Evolutionary conservation across 2,113 vertebrate species (phyloP).

Genomic region (Gymnobelideus leadbeateri): DNA sequence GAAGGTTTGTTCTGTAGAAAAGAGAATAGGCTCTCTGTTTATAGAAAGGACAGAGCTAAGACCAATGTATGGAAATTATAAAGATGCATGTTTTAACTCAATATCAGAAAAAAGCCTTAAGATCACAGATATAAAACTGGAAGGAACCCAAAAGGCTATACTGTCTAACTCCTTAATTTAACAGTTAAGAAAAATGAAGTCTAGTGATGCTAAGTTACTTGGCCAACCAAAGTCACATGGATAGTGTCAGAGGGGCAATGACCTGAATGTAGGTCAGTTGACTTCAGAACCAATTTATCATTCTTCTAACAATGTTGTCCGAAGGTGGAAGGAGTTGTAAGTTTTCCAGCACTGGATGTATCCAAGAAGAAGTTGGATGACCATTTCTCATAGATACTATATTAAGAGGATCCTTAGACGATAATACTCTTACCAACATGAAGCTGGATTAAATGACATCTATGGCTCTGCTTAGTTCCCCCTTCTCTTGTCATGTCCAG

Average conservation of each 20-base stretch:
- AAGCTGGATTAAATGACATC: not conserved
- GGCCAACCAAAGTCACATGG: not conserved
- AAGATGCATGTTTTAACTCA: not conserved
- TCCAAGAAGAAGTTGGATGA: not conserved
- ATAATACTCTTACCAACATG: not conserved
- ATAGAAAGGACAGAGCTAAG: not conserved
- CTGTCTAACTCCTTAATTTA: not conserved
- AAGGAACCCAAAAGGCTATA: not conserved
- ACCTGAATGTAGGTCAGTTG: not conserved
- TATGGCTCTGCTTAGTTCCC: not conserved
- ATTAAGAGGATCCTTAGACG: not conserved
- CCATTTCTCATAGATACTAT: not conserved
- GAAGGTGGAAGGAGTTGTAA: not conserved
- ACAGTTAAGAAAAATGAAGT: not conserved
- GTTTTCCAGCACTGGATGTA: not conserved
- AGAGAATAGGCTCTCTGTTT: not conserved
- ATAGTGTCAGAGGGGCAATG: not conserved
- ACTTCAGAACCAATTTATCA: not conserved
- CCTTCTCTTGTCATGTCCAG: not conserved
- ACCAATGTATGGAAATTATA: not conserved
- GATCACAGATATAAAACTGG: not conserved
- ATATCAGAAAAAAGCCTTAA: not conserved
- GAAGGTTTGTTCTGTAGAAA: not conserved
- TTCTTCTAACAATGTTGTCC: not conserved
- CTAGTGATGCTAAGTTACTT: not conserved